Percentiles rank a stretch among this genome's conserved stretches.
Conservation (phyloP, 1,140 invertebrate species). For the Drosophila persimilis region DNA sequence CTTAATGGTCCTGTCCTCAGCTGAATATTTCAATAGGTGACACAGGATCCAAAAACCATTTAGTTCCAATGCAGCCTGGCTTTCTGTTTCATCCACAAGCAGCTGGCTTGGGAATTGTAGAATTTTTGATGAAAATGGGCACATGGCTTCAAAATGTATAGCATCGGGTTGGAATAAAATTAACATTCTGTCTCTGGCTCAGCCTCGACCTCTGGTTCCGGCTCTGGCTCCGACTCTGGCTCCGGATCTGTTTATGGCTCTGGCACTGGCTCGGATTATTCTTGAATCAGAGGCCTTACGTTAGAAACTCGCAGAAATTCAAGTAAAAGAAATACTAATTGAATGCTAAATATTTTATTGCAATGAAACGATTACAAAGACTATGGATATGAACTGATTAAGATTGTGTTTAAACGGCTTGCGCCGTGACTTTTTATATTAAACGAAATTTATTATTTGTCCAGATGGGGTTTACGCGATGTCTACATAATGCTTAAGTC, state of each 20-base stretch:
- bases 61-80: too few species aligned
- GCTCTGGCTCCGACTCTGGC: background rate
- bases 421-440: conserved; percentile 9
- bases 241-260: background rate
- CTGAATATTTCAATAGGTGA: too few species aligned
- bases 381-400: background rate
- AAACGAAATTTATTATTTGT: conserved; percentile 2
- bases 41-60: too few species aligned
- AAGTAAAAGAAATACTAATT: conserved; percentile 6
- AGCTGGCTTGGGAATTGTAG: too few species aligned
- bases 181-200: background rate
- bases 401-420: too few species aligned
- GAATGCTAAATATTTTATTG: conserved; percentile 10
- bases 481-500: background rate
- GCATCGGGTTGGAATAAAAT: too few species aligned
- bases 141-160: too few species aligned
- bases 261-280: background rate
- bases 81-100: too few species aligned
- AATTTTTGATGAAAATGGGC: too few species aligned
- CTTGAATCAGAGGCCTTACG: background rate
- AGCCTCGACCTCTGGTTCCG: background rate
- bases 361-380: background rate
- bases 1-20: too few species aligned
- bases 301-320: background rate
- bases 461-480: background rate